A percentile compares a stretch with the other conserved stretches of the same genome.
Evolutionary conservation across 1,140 invertebrate genomes (phyloP).

Genomic region (Drosophila takahashii): DNA sequence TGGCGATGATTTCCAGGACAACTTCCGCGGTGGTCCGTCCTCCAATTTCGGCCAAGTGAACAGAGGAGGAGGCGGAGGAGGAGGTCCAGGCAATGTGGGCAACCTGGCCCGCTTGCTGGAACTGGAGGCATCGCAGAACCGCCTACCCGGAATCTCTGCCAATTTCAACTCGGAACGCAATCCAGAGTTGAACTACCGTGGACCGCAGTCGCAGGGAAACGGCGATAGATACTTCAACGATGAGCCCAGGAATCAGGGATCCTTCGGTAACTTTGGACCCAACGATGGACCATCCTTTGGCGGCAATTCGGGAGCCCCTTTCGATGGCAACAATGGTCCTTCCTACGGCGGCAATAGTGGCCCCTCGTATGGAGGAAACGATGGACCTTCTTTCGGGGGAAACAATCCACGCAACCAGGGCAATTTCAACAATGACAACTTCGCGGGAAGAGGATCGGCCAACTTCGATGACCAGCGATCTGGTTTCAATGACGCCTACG

Average conservation of each 20-base stretch:
- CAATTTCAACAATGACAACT: slow-evolving; percentile 29
- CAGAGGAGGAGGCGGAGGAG: neutral
- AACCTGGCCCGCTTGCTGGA: slow-evolving; percentile 12
- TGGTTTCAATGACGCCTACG: slow-evolving; percentile 16
- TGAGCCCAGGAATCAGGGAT: slow-evolving; percentile 4
- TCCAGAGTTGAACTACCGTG: slow-evolving; percentile 1
- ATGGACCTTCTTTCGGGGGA: slow-evolving; percentile 1
- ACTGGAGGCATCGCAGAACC: neutral
- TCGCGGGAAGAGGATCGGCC: slow-evolving; percentile 21
- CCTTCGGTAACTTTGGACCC: slow-evolving; percentile 18
- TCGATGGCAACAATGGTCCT: neutral
- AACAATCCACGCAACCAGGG: slow-evolving; percentile 1
- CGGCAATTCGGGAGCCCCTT: slow-evolving; percentile 5
- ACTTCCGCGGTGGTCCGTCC: slow-evolving; percentile 15
- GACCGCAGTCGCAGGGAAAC: slow-evolving; percentile 9
- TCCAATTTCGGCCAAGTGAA: slow-evolving; percentile 8
- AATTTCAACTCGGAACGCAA: slow-evolving; percentile 6
- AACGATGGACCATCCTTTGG: slow-evolving; percentile 3
- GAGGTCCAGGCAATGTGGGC: slow-evolving; percentile 11
- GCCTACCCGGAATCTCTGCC: neutral
- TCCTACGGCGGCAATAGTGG: neutral
- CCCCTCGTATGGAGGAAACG: neutral
- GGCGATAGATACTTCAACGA: slow-evolving; percentile 20
- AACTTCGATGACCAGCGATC: slow-evolving; percentile 18
- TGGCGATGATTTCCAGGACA: slow-evolving; percentile 24